These are phyloP conservation scores for Bruchidius siliquastri DNA, from an alignment of 2,888 invertebrate genomes.

Conservation along the genomic window DNA sequence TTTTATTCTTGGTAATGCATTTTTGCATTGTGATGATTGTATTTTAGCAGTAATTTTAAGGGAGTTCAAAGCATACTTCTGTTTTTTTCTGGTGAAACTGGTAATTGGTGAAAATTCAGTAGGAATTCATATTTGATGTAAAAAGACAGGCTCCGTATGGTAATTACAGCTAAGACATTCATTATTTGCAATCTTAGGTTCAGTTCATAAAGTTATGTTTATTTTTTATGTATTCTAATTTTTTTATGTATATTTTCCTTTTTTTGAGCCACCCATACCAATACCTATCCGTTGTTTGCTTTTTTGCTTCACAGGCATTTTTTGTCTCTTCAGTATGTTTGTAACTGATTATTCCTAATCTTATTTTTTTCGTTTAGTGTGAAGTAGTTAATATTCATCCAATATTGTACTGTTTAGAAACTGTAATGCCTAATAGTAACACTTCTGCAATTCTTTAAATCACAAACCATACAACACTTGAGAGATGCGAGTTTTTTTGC, in stretches of 20 bases:
- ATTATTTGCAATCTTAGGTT: constrained; percentile 40
- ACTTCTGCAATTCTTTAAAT: constrained; percentile 30
- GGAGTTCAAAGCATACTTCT: constrained; percentile 44
- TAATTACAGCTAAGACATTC: constrained; percentile 44
- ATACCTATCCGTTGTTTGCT: neutral
- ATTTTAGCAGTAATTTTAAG: constrained; percentile 51
- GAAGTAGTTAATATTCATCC: constrained; percentile 43
- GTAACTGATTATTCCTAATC: constrained; percentile 28
- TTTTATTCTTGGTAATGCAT: constrained; percentile 77
- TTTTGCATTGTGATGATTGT: constrained; percentile 64
- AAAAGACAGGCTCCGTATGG: constrained; percentile 31
- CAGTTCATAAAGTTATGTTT: constrained; percentile 25
- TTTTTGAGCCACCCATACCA: constrained; percentile 9
- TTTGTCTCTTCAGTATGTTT: constrained; percentile 34
- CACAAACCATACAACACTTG: constrained; percentile 11
- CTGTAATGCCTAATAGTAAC: constrained; percentile 35
- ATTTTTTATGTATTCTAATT: constrained; percentile 20
- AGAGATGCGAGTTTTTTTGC: constrained; percentile 15
- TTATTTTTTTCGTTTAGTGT: constrained; percentile 39
- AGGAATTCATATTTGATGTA: constrained; percentile 8
- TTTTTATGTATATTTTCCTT: constrained; percentile 28
- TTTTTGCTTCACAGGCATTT: constrained; percentile 36
- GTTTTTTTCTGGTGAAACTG: constrained; percentile 18
- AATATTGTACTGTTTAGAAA: constrained; percentile 35
- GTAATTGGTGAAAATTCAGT: constrained; percentile 12